phyloP scores from a whole-genome alignment of 2,888 invertebrate species.

The Synergus itoensis region DNA sequence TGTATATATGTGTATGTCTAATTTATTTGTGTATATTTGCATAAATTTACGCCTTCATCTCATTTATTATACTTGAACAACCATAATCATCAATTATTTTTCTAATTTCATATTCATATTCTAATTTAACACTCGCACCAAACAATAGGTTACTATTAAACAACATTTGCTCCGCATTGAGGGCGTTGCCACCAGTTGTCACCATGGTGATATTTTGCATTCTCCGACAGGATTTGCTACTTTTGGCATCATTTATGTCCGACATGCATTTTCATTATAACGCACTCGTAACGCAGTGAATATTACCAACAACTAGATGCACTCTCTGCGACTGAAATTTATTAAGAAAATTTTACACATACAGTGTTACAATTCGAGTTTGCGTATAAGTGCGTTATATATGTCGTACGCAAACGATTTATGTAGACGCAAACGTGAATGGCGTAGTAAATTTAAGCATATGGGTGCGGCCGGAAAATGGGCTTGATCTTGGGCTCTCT shows the following conservation, averaged over 20 bases:
- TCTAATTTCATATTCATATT: too few species aligned
- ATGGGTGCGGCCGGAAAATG: conserved; percentile 65
- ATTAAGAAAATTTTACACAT: neutral
- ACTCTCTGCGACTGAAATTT: neutral
- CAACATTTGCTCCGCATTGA: neutral
- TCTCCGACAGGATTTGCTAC: neutral
- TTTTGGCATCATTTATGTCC: neutral
- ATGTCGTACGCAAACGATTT: conserved; percentile 60
- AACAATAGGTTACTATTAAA: neutral
- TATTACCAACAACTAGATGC: conserved; percentile 5
- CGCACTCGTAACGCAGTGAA: neutral
- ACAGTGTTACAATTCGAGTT: conserved; percentile 42
- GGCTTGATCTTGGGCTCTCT: conserved; percentile 37
- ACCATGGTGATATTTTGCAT: neutral
- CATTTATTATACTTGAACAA: too few species aligned
- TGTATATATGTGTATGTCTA: neutral
- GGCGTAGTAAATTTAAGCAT: conserved; percentile 67
- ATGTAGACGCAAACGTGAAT: conserved; percentile 68
- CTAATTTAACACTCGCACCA: too few species aligned
- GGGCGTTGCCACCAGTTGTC: neutral
- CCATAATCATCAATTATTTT: too few species aligned
- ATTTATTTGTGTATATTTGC: too few species aligned
- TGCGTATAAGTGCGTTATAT: conserved; percentile 51
- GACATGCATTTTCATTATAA: neutral
- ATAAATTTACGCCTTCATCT: too few species aligned